Percentiles rank a stretch among this genome's conserved stretches.
These are phyloP conservation scores for Campylomormyrus numenius DNA, from an alignment of 2,113 vertebrate genomes.

Conservation along the genomic window DNA sequence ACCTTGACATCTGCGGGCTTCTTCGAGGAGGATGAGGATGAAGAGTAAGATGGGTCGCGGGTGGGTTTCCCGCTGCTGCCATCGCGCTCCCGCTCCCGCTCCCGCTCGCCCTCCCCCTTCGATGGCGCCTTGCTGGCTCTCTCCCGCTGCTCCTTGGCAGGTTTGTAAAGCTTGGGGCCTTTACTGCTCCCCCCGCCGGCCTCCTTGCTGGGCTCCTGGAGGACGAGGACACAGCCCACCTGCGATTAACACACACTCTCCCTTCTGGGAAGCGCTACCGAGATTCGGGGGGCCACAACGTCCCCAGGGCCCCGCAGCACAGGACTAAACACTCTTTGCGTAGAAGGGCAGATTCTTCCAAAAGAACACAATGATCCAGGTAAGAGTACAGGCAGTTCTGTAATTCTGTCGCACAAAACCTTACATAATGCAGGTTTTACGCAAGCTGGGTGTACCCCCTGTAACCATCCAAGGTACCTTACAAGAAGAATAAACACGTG, in stretches of 20 bases:
- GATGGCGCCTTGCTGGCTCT: slow-evolving; percentile 89
- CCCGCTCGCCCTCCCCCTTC: slow-evolving; percentile 77
- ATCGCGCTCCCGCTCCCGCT: slow-evolving; percentile 67
- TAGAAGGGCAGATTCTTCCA: slow-evolving; percentile 75
- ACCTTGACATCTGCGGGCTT: slow-evolving; percentile 82
- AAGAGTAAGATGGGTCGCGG: slow-evolving; percentile 57
- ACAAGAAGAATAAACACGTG: neutral
- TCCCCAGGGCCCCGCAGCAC: neutral
- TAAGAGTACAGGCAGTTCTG: neutral
- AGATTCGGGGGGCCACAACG: neutral
- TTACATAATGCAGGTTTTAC: neutral
- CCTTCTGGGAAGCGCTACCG: neutral
- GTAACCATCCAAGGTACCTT: neutral
- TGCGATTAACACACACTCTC: neutral
- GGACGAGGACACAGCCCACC: slow-evolving; percentile 60
- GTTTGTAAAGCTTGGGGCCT: slow-evolving; percentile 83
- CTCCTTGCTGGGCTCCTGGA: slow-evolving; percentile 66
- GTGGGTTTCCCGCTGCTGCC: slow-evolving; percentile 54
- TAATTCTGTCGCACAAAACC: neutral
- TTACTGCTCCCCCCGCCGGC: slow-evolving; percentile 68
- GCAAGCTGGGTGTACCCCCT: neutral
- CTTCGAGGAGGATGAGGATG: slow-evolving; percentile 62
- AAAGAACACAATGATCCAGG: neutral
- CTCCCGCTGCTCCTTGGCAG: slow-evolving; percentile 90
- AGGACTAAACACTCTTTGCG: neutral